Evolutionary conservation across 92 coral and sea anemone genomes (phyloP), one percentile per base, ranked within the genome.

Genomic region (Bergia sp.): DNA sequence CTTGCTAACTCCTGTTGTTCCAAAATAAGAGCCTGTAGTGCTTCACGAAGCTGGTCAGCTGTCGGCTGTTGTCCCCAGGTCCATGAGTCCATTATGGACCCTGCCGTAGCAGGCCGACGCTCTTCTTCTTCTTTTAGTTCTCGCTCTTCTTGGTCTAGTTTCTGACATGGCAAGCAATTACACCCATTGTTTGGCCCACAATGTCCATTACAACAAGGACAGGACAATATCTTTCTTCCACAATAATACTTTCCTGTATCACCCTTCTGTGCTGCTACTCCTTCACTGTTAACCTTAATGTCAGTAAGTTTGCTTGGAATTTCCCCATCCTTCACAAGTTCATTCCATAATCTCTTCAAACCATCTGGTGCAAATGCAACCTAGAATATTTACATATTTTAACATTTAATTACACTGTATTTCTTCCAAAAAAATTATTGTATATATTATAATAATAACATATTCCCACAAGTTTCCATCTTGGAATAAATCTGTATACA

Each of bases 281-380:
- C 95, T 5, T 90, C 95, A 82, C 90, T 78, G 75, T 95, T 95
- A n/a, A 95, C 80, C 81, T 89, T 92, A 5, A 91, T 57, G 64
- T 93, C 92, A 11, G 92, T 71, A n/a, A 90, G 90, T 53, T 89
- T 94, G 76, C 90, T 74, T 15, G 94, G 96, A 38, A 95, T 91
- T 93, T 97, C 99, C 3, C 99, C 99, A 94, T 97, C 98, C 89
- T 94, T 97, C 3, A 95, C 97, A n/a, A 97, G 93, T 76, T 97
- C 99, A 97, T 97, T 97, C 99, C 98, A 97, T 72, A 97, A 93
- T 58, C 94, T 95, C 74, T 93, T 97, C 13, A 97, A 91, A 42
- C 99, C 99, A 92, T 95, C 96, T 38, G 95, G 91, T 15, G 96
- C 85, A 89, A 97, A 97, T 16, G 98, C 98, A 90, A 86, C 88